Base-by-base conservation (phyloP, 2,888 invertebrate genomes). In the Lottia scabra region DNA sequence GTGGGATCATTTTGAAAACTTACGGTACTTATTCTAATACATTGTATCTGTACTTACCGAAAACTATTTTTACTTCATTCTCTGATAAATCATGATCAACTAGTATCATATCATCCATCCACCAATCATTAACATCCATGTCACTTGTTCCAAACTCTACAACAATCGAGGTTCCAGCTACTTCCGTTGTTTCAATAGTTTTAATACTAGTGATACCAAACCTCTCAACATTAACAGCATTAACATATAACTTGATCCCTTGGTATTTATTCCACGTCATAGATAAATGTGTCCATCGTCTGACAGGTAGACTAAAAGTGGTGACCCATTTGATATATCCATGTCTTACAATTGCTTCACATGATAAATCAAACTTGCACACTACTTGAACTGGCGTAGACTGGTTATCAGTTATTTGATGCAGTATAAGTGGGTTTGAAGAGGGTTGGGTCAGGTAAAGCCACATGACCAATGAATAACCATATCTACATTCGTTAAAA, bases 251-350 rank as follows among this genome's bases (percentile, higher is more conserved):
- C n/a, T 63, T 66, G 15, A 77, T 13, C 5, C 72, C 72, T 30
- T 46, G 27, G 44, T 67, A 68, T 10, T 66, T 64, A 64, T 77
- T 77, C 77, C 77, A 77, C 16, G 71, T 73, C 19, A 77, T 15
- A 12, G 63, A 56, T 16, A 77, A n/a, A 63, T 77, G 75, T 19
- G 67, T 66, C 73, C 75, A 73, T 13, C 68, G 62, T 4, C 71
- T 73, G 23, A 48, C 62, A 63, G 69, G 62, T 2, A 77, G 15
- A 46, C 48, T 45, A 63, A 77, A 77, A 2, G 19, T n/a, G 12
- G 69, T 15, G 19, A 23, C 38, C 77, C 77, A 77, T 23, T 43
- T 56, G 6, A 19, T 26, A 16, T 26, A 3, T 6, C n/a, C 30
- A 16, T 16, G n/a, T 15, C 27, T 46, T 23, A 43, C 65, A n/a